phyloP scores from a whole-genome alignment of 1,140 invertebrate genomes.

The Dreissena polymorpha region DNA sequence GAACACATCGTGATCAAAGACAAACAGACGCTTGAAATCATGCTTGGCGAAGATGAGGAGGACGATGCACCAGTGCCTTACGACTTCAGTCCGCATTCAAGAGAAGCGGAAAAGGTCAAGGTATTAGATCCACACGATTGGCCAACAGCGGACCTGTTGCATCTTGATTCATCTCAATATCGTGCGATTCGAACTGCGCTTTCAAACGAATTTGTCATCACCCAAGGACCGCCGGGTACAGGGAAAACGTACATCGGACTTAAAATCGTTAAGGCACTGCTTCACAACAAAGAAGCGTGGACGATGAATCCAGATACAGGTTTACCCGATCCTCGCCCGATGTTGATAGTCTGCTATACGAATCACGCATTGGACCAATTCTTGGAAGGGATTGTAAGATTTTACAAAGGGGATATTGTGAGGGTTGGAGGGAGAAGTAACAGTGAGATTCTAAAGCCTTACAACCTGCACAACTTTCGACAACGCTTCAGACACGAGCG shows the following conservation, averaged over 20 bases:
- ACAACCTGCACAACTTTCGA: slow-evolving; percentile 57
- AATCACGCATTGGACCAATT: slow-evolving; percentile 95
- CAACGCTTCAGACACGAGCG: slow-evolving; percentile 54
- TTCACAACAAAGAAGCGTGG: slow-evolving; percentile 74
- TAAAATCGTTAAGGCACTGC: slow-evolving; percentile 75
- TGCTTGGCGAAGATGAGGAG: slow-evolving; percentile 21
- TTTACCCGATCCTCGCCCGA: slow-evolving; percentile 78
- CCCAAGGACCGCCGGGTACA: slow-evolving; percentile 83
- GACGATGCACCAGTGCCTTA: slow-evolving; percentile 10
- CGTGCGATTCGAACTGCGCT: slow-evolving; percentile 79
- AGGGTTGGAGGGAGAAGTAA: slow-evolving; percentile 88
- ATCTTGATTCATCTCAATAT: slow-evolving; percentile 80
- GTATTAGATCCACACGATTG: slow-evolving; percentile 55
- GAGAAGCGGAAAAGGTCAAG: slow-evolving; percentile 49
- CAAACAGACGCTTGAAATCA: slow-evolving; percentile 21
- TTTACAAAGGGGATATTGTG: slow-evolving; percentile 80
- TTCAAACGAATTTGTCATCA: slow-evolving; percentile 82
- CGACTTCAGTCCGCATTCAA: slow-evolving; percentile 24
- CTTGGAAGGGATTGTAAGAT: slow-evolving; percentile 83
- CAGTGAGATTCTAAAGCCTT: slow-evolving; percentile 72
- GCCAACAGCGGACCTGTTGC: slow-evolving; percentile 66
- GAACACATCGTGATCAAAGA: slow-evolving; percentile 54
- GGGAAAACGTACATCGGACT: slow-evolving; percentile 77
- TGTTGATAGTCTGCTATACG: slow-evolving; percentile 91
- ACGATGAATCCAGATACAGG: slow-evolving; percentile 41